A percentile compares a stretch with the other conserved stretches of the same genome.
phyloP scores from a whole-genome alignment of 2,888 invertebrate species.

The Tachystola acroxantha region DNA sequence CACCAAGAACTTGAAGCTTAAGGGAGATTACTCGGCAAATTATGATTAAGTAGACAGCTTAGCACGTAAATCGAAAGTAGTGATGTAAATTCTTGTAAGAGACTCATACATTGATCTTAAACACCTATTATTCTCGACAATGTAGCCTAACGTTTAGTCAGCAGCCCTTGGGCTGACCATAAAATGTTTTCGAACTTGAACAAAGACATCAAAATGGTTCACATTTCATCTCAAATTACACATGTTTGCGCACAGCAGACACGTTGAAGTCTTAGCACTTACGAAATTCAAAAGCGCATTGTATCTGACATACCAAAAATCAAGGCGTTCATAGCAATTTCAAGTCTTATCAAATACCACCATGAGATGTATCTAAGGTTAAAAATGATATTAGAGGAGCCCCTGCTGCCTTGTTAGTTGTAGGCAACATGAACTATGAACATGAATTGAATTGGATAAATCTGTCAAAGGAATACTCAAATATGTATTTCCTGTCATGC shows the following conservation, averaged over 20 bases:
- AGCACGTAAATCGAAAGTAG: constrained; percentile 1
- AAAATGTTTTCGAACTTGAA: constrained; percentile 56
- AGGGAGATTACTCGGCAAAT: no score
- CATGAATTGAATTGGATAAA: no score
- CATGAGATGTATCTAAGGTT: no score
- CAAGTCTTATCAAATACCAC: no score
- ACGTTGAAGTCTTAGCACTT: constrained; percentile 31
- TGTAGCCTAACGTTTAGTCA: constrained; percentile 52
- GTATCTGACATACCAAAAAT: no score
- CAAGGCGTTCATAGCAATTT: no score
- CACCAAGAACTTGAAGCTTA: no score
- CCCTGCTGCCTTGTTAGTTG: no score
- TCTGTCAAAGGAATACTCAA: no score
- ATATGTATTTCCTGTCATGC: no score
- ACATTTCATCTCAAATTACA: constrained; percentile 74
- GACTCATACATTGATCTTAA: constrained; percentile 2
- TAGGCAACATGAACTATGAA: no score
- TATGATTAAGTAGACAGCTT: background rate
- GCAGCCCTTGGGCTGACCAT: constrained; percentile 55
- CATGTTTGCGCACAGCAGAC: constrained; percentile 50
- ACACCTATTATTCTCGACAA: constrained; percentile 34
- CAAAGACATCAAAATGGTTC: constrained; percentile 74
- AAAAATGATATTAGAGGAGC: no score
- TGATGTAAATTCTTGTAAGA: constrained; percentile 4
- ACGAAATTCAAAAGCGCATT: constrained; percentile 16